A percentile compares a stretch with the other conserved stretches of the same genome.
Evolutionary conservation across 1,140 invertebrate species (phyloP).

Genomic region (Brachionus calyciflorus): DNA sequence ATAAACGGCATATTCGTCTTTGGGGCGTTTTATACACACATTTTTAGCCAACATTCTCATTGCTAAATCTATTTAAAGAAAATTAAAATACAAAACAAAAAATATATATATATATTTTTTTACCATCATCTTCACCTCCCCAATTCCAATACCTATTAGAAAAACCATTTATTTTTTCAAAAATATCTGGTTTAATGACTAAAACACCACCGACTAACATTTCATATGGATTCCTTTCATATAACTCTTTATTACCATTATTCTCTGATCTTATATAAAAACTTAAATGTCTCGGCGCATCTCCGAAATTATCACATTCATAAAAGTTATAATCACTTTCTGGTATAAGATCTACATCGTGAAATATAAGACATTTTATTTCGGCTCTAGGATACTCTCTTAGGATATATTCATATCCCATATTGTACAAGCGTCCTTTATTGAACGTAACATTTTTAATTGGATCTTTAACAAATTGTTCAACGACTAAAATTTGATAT

Average conservation of each 20-base stretch:
- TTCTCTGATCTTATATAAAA: constrained; percentile 20
- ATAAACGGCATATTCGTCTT: background rate
- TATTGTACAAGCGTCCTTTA: constrained; percentile 86
- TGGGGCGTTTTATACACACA: constrained; percentile 7
- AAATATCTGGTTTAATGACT: constrained; percentile 66
- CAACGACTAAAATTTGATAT: constrained; percentile 20
- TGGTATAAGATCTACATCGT: constrained; percentile 62
- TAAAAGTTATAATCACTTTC: constrained; percentile 28
- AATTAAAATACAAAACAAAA: background rate
- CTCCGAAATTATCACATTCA: constrained; percentile 21
- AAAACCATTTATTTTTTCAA: constrained; percentile 80
- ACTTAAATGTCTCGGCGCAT: background rate
- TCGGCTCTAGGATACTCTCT: constrained; percentile 52
- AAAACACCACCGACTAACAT: constrained; percentile 76
- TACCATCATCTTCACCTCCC: constrained; percentile 63
- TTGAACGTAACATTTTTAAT: constrained; percentile 68
- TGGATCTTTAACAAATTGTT: background rate
- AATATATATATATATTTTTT: too few relatives aligned
- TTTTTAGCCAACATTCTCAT: constrained; percentile 30
- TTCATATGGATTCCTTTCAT: constrained; percentile 70
- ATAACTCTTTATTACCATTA: background rate
- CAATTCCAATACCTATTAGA: constrained; percentile 81
- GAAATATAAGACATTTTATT: constrained; percentile 86
- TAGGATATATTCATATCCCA: constrained; percentile 80
- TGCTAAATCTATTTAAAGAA: background rate